These are phyloP conservation scores for Ichneumoninae sp. DNA, from an alignment of 2,888 invertebrate genomes.

Conservation along the genomic window DNA sequence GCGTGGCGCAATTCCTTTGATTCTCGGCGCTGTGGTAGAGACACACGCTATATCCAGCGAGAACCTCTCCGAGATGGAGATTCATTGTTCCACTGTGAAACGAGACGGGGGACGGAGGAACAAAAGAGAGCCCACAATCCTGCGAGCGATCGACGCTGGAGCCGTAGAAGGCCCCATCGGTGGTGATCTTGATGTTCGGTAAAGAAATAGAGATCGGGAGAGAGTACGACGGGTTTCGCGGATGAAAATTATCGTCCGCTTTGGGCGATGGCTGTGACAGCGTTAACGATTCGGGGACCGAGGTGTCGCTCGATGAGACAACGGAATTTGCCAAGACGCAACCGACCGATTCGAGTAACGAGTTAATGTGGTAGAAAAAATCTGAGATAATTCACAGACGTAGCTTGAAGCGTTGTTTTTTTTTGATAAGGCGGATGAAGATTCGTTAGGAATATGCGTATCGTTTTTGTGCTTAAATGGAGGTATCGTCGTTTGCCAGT, in stretches of 20 bases:
- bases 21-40: neutral
- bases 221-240: neutral
- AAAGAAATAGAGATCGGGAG: neutral
- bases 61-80: conserved; percentile 6
- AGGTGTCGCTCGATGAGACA: no score
- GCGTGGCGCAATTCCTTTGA: conserved; percentile 45
- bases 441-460: no score
- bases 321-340: no score
- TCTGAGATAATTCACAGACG: no score
- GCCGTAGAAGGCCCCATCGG: conserved; percentile 26
- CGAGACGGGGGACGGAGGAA: conserved; percentile 7
- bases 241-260: neutral
- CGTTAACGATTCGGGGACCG: no score
- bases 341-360: no score
- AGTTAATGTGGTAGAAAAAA: no score
- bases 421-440: no score
- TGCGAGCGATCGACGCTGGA: conserved; percentile 14
- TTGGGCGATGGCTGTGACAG: neutral
- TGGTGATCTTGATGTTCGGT: neutral
- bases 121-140: conserved; percentile 33
- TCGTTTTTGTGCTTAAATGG: no score
- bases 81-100: conserved; percentile 44
- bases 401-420: no score
- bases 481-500: no score
- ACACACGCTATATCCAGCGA: conserved; percentile 2